Percentiles rank a stretch among this genome's conserved stretches.
Evolutionary conservation across 2,888 invertebrate genomes (phyloP).

Genomic region (Seira sanloemensis): DNA sequence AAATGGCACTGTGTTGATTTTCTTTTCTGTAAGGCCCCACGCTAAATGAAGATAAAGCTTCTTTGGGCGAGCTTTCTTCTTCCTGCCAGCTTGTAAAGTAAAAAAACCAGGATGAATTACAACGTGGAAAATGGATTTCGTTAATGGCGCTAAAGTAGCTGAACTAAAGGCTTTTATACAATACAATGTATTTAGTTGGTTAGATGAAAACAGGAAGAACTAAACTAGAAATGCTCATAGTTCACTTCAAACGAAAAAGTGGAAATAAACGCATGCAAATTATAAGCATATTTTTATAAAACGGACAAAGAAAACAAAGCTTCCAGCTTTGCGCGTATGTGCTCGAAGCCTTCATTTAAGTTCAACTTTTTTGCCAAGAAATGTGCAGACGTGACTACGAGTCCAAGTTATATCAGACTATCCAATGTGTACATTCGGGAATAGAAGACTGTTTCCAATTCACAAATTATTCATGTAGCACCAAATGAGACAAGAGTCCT

Average conservation of each 20-base stretch:
- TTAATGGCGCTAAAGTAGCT: neutral
- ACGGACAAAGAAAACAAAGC: conserved; percentile 19
- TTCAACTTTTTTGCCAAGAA: conserved; percentile 25
- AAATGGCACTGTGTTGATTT: conserved; percentile 11
- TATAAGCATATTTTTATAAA: conserved; percentile 6
- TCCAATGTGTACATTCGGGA: conserved; percentile 45
- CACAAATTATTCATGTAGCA: conserved; percentile 59
- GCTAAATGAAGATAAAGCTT: conserved; percentile 4
- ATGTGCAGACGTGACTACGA: conserved; percentile 42
- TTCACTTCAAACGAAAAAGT: neutral
- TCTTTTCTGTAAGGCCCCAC: too few species aligned
- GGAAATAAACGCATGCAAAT: conserved; percentile 15
- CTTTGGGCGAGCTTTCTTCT: too few species aligned
- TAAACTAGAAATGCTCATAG: neutral
- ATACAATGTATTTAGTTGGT: neutral
- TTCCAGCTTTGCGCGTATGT: neutral
- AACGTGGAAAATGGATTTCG: neutral
- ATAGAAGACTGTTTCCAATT: conserved; percentile 54
- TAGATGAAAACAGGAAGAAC: neutral
- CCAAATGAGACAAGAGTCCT: conserved; percentile 54
- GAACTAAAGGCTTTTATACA: too few species aligned
- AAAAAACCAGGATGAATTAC: too few species aligned
- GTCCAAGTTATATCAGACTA: conserved; percentile 38
- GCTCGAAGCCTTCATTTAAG: neutral
- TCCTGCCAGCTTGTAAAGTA: neutral